A percentile compares a stretch with the other conserved stretches of the same genome.
phyloP scores from a whole-genome alignment of 2,797 vertebrate genomes.

The Enteromius fasciolatus region DNA sequence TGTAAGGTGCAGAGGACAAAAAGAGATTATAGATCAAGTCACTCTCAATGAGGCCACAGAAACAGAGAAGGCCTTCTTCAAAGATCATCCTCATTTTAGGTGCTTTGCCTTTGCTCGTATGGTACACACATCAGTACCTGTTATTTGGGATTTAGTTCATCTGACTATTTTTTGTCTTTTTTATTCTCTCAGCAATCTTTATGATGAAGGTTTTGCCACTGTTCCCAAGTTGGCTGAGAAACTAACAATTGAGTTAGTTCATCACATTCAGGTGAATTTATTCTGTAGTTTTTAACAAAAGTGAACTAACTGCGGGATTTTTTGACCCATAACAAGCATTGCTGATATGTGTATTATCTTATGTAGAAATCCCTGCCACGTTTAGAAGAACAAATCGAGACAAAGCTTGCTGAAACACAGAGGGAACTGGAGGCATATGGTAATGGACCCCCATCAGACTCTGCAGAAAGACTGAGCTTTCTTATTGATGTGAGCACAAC shows the following conservation, averaged over 20 bases:
- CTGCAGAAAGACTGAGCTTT: constrained; percentile 64
- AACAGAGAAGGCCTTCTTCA: constrained; percentile 82
- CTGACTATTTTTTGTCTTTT: not conserved
- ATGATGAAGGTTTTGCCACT: constrained; percentile 79
- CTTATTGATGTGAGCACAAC: constrained; percentile 71
- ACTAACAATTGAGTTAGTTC: constrained; percentile 85
- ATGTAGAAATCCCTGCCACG: constrained; percentile 70
- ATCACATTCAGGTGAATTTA: constrained; percentile 82
- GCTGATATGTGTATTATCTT: not conserved
- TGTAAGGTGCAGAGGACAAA: constrained; percentile 87
- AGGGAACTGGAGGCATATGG: constrained; percentile 77
- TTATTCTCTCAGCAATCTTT: constrained; percentile 70
- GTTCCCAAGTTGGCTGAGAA: constrained; percentile 84
- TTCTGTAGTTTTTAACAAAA: not conserved
- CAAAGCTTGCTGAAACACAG: constrained; percentile 73
- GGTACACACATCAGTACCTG: not conserved
- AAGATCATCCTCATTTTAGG: constrained; percentile 76
- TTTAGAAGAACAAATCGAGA: constrained; percentile 80
- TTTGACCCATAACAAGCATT: not conserved
- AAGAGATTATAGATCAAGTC: constrained; percentile 80
- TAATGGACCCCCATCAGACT: constrained; percentile 68
- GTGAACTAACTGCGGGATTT: too few species aligned
- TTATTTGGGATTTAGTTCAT: not conserved
- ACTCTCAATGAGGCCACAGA: constrained; percentile 76
- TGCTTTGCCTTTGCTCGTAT: constrained; percentile 51